Evolutionary conservation across 2,113 vertebrate genomes (phyloP).

Genomic region (Canis aureus): DNA sequence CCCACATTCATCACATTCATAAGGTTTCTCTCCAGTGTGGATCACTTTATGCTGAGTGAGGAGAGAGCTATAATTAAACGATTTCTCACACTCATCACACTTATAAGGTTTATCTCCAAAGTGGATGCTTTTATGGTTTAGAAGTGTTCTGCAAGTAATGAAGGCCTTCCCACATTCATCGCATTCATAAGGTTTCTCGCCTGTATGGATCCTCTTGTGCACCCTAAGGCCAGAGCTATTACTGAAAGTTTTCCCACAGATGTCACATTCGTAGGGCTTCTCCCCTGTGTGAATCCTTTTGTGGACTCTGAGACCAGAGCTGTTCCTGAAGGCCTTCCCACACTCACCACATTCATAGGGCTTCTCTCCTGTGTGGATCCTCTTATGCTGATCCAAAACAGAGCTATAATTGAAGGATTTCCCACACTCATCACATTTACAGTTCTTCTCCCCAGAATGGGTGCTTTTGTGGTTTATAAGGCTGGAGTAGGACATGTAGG

Average conservation of each 20-base stretch:
- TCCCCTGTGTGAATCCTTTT: constrained; percentile 84
- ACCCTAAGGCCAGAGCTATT: constrained; percentile 83
- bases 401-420: constrained; percentile 84
- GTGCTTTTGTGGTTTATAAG: constrained; percentile 84
- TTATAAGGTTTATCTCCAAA: constrained; percentile 86
- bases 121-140: constrained; percentile 88
- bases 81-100: constrained; percentile 88
- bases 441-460: constrained; percentile 85
- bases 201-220: constrained; percentile 84
- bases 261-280: constrained; percentile 83
- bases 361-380: constrained; percentile 83
- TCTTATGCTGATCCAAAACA: constrained; percentile 83
- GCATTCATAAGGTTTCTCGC: constrained; percentile 84
- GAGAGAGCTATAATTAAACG: constrained; percentile 90
- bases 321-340: constrained; percentile 84
- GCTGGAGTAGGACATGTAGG: constrained; percentile 85
- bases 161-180: constrained; percentile 85
- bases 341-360: constrained; percentile 84
- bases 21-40: constrained; percentile 85
- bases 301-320: constrained; percentile 83
- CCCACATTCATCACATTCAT: constrained; percentile 80
- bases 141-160: constrained; percentile 83
- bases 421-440: constrained; percentile 84
- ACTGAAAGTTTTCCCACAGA: constrained; percentile 85
- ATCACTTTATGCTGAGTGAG: constrained; percentile 90